phyloP scores from a whole-genome alignment of 2,888 invertebrate genomes.

The Odontocolon sp. region DNA sequence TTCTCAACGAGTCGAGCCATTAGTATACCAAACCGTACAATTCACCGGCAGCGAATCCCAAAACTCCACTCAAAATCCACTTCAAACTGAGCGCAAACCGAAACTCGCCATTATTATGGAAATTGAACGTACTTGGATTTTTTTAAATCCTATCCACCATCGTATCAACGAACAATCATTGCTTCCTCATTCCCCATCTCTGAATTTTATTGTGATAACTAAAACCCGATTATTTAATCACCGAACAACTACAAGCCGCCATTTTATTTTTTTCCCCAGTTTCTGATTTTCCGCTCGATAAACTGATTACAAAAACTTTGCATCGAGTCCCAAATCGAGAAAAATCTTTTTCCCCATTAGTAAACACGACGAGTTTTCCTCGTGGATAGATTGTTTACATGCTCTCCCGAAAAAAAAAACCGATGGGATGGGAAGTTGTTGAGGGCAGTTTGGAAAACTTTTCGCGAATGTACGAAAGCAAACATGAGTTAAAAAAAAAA shows the following conservation, averaged over 20 bases:
- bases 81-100: slow-evolving; percentile 13
- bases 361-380: slow-evolving; percentile 34
- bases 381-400: slow-evolving; percentile 74
- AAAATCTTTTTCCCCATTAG: not conserved
- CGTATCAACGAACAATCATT: too few species aligned
- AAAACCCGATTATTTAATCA: too few species aligned
- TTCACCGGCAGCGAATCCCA: not conserved
- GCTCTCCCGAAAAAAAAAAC: slow-evolving; percentile 63
- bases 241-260: too few species aligned
- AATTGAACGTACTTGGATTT: slow-evolving; percentile 19
- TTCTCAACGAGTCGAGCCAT: slow-evolving; percentile 15
- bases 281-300: too few species aligned
- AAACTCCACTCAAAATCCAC: slow-evolving; percentile 45
- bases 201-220: too few species aligned
- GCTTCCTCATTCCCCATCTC: too few species aligned
- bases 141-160: not conserved
- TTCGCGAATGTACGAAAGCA: not conserved
- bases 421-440: not conserved
- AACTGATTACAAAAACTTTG: too few species aligned
- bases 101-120: slow-evolving; percentile 36
- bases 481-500: too few species aligned
- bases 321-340: too few species aligned
- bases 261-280: too few species aligned
- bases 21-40: slow-evolving; percentile 6
- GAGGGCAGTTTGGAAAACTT: not conserved